A percentile compares a stretch with the other conserved stretches of the same genome.
Conservation (phyloP, 1,140 invertebrate species). For the Bombus cullumanus region DNA sequence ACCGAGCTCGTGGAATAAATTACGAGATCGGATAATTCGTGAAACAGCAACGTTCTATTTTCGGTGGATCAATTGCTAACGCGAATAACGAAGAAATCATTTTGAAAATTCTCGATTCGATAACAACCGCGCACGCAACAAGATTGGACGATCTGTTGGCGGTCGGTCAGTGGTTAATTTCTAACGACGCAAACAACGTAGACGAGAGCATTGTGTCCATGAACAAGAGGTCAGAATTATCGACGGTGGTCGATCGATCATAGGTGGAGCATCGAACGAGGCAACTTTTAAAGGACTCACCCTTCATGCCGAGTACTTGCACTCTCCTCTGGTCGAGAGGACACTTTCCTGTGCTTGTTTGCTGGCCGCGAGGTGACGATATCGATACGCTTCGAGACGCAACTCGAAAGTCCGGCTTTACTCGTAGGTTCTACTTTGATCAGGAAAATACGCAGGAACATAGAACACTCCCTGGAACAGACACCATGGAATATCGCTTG, state of each 20-base stretch:
- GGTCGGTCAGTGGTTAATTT: slow-evolving; percentile 1
- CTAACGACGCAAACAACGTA: too few relatives aligned
- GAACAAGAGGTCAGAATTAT: background rate
- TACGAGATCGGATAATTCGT: background rate
- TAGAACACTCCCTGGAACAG: slow-evolving; percentile 27
- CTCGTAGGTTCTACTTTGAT: slow-evolving; percentile 22
- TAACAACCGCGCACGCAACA: background rate
- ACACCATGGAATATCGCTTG: background rate
- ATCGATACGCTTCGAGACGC: slow-evolving; percentile 19
- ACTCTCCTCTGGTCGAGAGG: slow-evolving; percentile 39
- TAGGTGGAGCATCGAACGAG: background rate
- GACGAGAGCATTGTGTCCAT: too few relatives aligned
- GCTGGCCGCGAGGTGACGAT: slow-evolving; percentile 4
- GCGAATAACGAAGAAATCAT: background rate
- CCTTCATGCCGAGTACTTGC: slow-evolving; percentile 54
- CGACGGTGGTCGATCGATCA: background rate
- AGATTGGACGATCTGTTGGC: background rate
- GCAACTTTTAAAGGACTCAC: slow-evolving; percentile 44
- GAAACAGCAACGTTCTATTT: background rate
- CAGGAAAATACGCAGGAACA: slow-evolving; percentile 43
- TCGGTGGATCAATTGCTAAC: background rate
- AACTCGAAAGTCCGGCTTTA: slow-evolving; percentile 21
- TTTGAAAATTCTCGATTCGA: background rate
- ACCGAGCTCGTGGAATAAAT: background rate
- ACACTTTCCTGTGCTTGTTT: slow-evolving; percentile 34